phyloP scores from a whole-genome alignment of 2,888 invertebrate species.

The Ectropis crepuscularia region DNA sequence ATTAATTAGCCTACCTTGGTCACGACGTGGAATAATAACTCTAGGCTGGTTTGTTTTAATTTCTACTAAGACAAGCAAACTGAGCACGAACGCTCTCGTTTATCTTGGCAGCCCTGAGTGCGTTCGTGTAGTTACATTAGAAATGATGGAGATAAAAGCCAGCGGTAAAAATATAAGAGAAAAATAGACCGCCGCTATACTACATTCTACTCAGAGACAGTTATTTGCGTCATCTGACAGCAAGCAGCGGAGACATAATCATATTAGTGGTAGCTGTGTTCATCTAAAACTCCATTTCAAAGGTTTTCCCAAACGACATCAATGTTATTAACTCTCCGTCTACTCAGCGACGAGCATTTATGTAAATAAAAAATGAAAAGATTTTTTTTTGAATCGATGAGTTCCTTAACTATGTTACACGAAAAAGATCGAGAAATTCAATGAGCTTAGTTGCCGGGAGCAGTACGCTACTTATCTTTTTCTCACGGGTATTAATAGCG shows the following conservation, averaged over 20 bases:
- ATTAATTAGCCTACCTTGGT: slow-evolving; percentile 49
- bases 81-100: background rate
- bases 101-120: background rate
- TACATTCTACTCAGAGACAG: slow-evolving; percentile 32
- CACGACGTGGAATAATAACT: slow-evolving; percentile 36
- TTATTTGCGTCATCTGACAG: slow-evolving; percentile 40
- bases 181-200: slow-evolving; percentile 14
- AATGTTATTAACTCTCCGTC: slow-evolving; percentile 20
- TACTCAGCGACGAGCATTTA: slow-evolving; percentile 1
- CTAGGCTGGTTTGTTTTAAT: slow-evolving; percentile 13
- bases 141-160: background rate
- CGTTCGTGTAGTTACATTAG: background rate
- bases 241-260: slow-evolving; percentile 27
- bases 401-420: slow-evolving; percentile 48
- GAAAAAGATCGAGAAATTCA: slow-evolving; percentile 48
- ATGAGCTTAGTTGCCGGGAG: slow-evolving; percentile 43
- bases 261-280: slow-evolving; percentile 29
- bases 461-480: slow-evolving; percentile 58
- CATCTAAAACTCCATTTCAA: slow-evolving; percentile 14
- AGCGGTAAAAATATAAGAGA: slow-evolving; percentile 12
- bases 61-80: background rate
- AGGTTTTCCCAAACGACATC: slow-evolving; percentile 15
- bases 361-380: slow-evolving; percentile 25
- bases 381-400: slow-evolving; percentile 38
- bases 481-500: slow-evolving; percentile 70